Conservation (phyloP, 2,113 vertebrate species). For the Pipa parva region DNA sequence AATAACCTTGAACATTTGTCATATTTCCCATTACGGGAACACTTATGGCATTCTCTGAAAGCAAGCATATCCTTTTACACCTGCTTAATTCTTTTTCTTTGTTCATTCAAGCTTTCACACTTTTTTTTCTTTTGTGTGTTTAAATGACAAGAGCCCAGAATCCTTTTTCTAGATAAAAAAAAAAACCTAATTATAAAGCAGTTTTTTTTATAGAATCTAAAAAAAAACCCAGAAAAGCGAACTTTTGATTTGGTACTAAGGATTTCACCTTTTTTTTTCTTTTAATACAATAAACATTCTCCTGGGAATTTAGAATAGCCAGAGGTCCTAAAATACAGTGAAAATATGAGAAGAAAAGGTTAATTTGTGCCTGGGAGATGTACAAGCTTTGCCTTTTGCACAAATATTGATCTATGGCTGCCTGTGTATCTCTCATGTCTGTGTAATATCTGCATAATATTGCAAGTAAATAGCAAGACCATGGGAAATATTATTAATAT, state of each 20-base stretch:
- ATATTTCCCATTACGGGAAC: constrained; percentile 47
- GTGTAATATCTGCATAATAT: constrained; percentile 41
- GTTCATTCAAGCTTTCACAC: constrained; percentile 52
- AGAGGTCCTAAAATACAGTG: constrained; percentile 8
- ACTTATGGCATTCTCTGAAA: constrained; percentile 43
- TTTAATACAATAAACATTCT: constrained; percentile 37
- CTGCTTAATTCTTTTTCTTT: constrained; percentile 49
- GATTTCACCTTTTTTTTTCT: constrained; percentile 28
- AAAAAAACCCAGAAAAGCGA: constrained; percentile 42
- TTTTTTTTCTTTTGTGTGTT: constrained; percentile 43
- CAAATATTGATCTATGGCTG: constrained; percentile 60
- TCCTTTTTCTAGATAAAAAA: constrained; percentile 56
- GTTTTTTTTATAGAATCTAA: constrained; percentile 40
- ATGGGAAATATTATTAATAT: too few relatives aligned
- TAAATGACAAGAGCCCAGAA: constrained; percentile 53
- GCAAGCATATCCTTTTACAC: constrained; percentile 48
- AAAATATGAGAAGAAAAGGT: constrained; percentile 48
- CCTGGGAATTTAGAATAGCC: constrained; percentile 1
- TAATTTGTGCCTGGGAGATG: constrained; percentile 56
- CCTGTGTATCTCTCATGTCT: constrained; percentile 45
- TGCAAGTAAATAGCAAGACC: constrained; percentile 49
- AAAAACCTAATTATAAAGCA: constrained; percentile 59
- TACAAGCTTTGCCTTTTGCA: constrained; percentile 49
- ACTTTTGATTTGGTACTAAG: constrained; percentile 30
- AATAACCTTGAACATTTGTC: constrained; percentile 41